Evolutionary conservation across 2,888 invertebrate genomes (phyloP).

Genomic region (Xestia rhomboidea): DNA sequence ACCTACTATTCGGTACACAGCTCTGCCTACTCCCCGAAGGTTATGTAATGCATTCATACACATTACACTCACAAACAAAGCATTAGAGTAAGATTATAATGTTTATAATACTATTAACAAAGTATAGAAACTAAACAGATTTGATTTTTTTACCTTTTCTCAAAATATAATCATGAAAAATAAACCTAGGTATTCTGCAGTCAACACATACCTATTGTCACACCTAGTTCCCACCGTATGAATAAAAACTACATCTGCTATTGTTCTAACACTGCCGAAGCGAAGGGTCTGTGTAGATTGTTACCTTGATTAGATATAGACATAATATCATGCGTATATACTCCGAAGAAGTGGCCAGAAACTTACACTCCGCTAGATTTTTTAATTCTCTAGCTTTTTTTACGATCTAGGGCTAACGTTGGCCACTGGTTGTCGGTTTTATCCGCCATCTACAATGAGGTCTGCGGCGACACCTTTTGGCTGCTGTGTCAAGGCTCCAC

Average conservation of each 20-base stretch:
- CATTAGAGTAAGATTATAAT: neutral
- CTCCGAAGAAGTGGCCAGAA: neutral
- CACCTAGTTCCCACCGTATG: neutral
- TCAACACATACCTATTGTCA: neutral
- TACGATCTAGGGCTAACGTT: neutral
- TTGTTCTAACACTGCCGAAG: conserved; percentile 31
- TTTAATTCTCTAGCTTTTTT: neutral
- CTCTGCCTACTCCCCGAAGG: neutral
- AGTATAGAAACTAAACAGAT: neutral
- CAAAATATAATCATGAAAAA: neutral
- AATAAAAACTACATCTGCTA: conserved; percentile 23
- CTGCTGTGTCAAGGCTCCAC: neutral
- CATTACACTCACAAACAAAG: neutral
- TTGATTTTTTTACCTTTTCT: neutral
- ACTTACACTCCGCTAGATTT: neutral
- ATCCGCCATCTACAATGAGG: neutral
- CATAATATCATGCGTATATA: neutral
- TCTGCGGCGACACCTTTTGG: neutral
- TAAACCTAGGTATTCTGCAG: neutral
- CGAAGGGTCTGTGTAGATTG: conserved; percentile 35
- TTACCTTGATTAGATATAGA: conserved; percentile 28
- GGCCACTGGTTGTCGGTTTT: neutral
- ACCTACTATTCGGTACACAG: neutral
- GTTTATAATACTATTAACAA: neutral
- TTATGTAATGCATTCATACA: neutral